These are phyloP conservation scores for Mystacornis crossleyi DNA, from an alignment of 2,113 vertebrate species.

Conservation along the genomic window DNA sequence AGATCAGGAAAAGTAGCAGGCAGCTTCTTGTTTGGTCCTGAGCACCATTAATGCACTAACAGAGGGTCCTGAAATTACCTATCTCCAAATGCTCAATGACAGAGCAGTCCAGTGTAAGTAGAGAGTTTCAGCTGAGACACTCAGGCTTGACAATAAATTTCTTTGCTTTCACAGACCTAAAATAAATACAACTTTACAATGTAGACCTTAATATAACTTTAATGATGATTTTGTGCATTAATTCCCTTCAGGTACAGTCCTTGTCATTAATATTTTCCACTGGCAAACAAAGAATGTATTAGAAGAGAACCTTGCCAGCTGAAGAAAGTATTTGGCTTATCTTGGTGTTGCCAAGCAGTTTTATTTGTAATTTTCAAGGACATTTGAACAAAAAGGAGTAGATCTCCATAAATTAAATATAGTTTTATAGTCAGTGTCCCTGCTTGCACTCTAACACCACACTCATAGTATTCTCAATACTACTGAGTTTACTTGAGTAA, in stretches of 20 bases:
- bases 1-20: neutral
- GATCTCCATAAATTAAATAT: conserved; percentile 61
- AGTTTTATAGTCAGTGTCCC: conserved; percentile 46
- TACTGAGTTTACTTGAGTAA: no score
- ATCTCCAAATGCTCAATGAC: neutral
- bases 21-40: neutral
- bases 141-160: conserved; percentile 57
- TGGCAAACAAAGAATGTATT: conserved; percentile 63
- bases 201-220: conserved; percentile 66
- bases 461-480: no score
- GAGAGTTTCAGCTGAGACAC: neutral
- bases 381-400: conserved; percentile 61
- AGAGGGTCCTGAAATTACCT: neutral
- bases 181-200: conserved; percentile 62
- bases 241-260: conserved; percentile 57
- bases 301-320: conserved; percentile 50
- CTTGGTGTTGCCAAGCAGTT: conserved; percentile 32
- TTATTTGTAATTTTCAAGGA: conserved; percentile 72
- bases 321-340: conserved; percentile 56
- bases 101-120: neutral
- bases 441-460: conserved; percentile 15
- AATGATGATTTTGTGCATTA: conserved; percentile 67
- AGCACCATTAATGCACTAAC: neutral
- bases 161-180: conserved; percentile 50
- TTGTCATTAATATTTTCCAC: conserved; percentile 64